phyloP scores from a whole-genome alignment of 2,888 invertebrate species.

The Embidobia sp. region DNA sequence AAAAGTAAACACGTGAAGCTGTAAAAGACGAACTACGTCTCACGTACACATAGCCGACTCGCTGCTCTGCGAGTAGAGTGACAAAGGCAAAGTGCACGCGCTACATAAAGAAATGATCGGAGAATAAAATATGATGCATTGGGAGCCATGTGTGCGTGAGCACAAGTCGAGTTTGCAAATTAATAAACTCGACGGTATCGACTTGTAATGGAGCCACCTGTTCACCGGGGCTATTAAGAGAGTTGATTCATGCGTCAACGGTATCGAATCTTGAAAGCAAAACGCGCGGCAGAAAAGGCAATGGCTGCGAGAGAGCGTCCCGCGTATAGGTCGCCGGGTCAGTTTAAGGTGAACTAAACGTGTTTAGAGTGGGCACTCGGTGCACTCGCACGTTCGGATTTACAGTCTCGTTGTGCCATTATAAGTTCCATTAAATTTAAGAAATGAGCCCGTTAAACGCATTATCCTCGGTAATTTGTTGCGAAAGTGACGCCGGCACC shows the following conservation, averaged over 20 bases:
- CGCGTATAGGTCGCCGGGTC: constrained; percentile 36
- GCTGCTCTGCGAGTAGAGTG: too few species aligned
- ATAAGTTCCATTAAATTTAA: constrained; percentile 28
- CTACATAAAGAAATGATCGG: not conserved
- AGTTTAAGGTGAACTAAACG: too few species aligned
- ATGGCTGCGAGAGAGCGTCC: constrained; percentile 19
- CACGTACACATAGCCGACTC: too few species aligned
- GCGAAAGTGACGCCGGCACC: too few species aligned
- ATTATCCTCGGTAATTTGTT: too few species aligned
- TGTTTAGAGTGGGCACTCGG: too few species aligned
- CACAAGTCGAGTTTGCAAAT: constrained; percentile 30
- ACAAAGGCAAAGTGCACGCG: not conserved
- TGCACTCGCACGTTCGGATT: constrained; percentile 7
- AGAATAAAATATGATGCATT: constrained; percentile 12
- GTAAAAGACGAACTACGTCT: too few species aligned
- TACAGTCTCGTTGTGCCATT: constrained; percentile 6
- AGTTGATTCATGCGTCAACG: constrained; percentile 40
- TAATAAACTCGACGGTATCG: constrained; percentile 46
- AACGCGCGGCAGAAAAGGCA: constrained; percentile 33
- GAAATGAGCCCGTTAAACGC: constrained; percentile 25
- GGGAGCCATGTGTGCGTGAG: constrained; percentile 11
- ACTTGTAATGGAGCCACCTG: constrained; percentile 53
- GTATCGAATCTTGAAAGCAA: constrained; percentile 45
- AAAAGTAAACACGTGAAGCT: too few species aligned
- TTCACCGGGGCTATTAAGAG: constrained; percentile 47